phyloP scores from a whole-genome alignment of 2,113 vertebrate genomes.

The Gadus chalcogrammus region DNA sequence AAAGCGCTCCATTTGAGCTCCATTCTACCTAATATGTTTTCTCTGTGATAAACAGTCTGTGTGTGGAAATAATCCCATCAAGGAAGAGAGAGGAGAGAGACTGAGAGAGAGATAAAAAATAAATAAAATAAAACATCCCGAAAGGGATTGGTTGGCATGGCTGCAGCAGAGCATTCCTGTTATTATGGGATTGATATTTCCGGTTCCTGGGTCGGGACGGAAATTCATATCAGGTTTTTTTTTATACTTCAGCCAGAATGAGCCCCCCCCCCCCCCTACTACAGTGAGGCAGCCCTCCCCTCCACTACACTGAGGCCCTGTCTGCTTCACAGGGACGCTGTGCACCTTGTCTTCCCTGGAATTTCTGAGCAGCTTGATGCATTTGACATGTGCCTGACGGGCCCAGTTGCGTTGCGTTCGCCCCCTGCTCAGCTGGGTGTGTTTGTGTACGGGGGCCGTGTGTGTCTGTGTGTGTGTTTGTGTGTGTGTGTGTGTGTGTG shows the following conservation, averaged over 20 bases:
- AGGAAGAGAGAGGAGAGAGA: constrained; percentile 59
- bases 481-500: constrained; percentile 20
- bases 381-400: constrained; percentile 87
- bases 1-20: constrained; percentile 66
- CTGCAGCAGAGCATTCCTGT: constrained; percentile 44
- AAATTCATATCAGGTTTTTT: constrained; percentile 45
- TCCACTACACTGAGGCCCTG: constrained; percentile 58
- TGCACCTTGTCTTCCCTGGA: constrained; percentile 69
- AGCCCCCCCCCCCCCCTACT: neutral
- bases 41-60: constrained; percentile 67
- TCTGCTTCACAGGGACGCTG: constrained; percentile 62
- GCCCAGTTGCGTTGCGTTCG: constrained; percentile 68
- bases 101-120: constrained; percentile 40
- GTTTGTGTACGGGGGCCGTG: constrained; percentile 32
- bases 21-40: constrained; percentile 70
- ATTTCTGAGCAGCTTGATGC: constrained; percentile 84
- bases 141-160: constrained; percentile 51
- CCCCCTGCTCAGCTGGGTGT: constrained; percentile 73
- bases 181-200: constrained; percentile 71
- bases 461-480: constrained; percentile 3
- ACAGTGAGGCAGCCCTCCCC: constrained; percentile 42
- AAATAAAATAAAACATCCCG: constrained; percentile 60
- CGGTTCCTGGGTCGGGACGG: constrained; percentile 55
- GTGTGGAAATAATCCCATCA: constrained; percentile 70
- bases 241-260: constrained; percentile 2